These are phyloP conservation scores for Thysanoteuthis rhombus DNA, from an alignment of 2,888 invertebrate genomes.

Conservation along the genomic window DNA sequence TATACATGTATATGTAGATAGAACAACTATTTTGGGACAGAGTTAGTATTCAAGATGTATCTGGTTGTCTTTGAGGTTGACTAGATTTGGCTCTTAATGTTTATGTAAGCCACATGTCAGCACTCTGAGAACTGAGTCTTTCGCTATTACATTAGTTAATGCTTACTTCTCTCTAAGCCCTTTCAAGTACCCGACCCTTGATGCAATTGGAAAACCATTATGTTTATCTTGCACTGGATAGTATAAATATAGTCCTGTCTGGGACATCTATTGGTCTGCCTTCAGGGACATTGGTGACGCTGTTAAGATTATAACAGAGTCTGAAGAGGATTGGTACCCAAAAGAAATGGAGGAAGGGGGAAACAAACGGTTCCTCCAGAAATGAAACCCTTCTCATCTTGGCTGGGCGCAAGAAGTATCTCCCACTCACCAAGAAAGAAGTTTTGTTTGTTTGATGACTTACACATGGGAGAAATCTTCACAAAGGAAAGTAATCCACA, in stretches of 20 bases:
- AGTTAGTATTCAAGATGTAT: neutral
- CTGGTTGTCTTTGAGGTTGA: neutral
- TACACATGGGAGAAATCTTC: neutral
- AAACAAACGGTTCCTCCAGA: neutral
- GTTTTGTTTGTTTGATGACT: neutral
- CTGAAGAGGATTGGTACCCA: neutral
- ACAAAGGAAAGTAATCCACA: neutral
- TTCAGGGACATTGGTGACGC: neutral
- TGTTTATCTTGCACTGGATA: neutral
- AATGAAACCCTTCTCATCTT: neutral
- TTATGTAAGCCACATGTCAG: neutral
- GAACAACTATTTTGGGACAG: too few species aligned
- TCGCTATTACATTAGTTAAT: neutral
- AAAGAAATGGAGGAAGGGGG: neutral
- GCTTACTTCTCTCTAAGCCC: neutral
- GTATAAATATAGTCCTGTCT: conserved; percentile 12
- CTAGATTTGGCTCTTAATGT: neutral
- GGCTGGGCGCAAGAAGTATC: neutral
- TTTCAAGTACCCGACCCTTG: neutral
- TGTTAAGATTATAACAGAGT: neutral
- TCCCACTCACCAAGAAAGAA: neutral
- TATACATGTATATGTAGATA: too few species aligned
- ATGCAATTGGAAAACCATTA: conserved; percentile 12
- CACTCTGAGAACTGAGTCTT: neutral
- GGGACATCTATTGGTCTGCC: conserved; percentile 12